These are phyloP conservation scores for Reinhardtius hippoglossoides DNA, from an alignment of 2,113 vertebrate genomes.

Conservation along the genomic window DNA sequence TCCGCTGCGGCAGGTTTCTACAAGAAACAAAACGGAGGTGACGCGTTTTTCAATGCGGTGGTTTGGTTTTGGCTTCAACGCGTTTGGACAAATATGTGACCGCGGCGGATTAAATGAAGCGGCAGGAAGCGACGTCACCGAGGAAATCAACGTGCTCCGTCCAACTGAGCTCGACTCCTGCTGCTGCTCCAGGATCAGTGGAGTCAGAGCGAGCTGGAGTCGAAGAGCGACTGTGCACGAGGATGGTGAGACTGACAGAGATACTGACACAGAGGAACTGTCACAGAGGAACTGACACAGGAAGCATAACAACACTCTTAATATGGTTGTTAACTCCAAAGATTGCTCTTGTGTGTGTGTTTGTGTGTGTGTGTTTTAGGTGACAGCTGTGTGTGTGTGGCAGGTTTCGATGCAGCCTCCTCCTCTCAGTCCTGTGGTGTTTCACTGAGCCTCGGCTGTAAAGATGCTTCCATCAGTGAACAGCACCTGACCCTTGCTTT, in stretches of 20 bases:
- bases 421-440: constrained; percentile 1
- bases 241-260: constrained; percentile 42
- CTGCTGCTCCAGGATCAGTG: background rate
- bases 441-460: constrained; percentile 71
- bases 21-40: background rate
- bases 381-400: constrained; percentile 63
- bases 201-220: constrained; percentile 79
- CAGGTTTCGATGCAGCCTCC: constrained; percentile 66
- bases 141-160: constrained; percentile 61
- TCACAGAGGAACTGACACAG: too few species aligned
- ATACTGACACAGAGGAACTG: background rate
- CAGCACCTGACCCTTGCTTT: constrained; percentile 79
- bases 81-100: constrained; percentile 82
- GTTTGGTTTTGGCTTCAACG: constrained; percentile 89
- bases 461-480: constrained; percentile 83
- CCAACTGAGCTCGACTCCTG: constrained; percentile 51
- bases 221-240: constrained; percentile 63
- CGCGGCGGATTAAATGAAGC: background rate
- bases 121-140: constrained; percentile 36
- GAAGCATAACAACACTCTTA: too few species aligned
- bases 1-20: too few species aligned
- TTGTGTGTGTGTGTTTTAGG: constrained; percentile 41
- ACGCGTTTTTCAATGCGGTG: constrained; percentile 73
- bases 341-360: background rate
- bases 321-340: too few species aligned